Evolutionary conservation across 2,113 vertebrate species (phyloP).

Genomic region (Gavia stellata): DNA sequence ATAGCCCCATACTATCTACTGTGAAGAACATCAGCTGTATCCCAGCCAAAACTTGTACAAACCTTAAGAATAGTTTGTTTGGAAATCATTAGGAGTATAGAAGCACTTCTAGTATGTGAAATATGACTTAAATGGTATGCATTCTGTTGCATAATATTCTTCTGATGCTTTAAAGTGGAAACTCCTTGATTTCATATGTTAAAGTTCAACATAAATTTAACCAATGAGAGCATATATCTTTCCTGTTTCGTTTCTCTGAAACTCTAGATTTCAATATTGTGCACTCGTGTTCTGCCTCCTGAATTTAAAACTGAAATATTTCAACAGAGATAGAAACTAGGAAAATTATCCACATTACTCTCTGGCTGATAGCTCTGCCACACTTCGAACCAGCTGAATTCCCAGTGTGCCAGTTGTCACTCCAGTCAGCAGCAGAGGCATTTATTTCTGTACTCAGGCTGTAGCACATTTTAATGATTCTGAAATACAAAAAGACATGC

Average conservation of each 20-base stretch:
- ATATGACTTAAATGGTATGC: neutral
- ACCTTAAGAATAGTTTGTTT: neutral
- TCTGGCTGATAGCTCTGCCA: neutral
- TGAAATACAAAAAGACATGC: slow-evolving; percentile 20
- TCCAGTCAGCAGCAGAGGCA: neutral
- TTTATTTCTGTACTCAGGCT: slow-evolving; percentile 7
- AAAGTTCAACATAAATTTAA: neutral
- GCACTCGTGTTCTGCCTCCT: neutral
- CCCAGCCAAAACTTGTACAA: neutral
- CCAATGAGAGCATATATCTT: neutral
- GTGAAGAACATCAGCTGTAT: neutral
- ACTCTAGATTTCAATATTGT: neutral
- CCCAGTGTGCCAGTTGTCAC: slow-evolving; percentile 16
- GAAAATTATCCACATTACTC: neutral
- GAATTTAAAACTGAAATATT: slow-evolving; percentile 9
- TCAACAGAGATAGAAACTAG: neutral
- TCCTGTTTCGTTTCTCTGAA: neutral
- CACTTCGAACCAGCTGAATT: neutral
- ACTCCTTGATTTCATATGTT: neutral
- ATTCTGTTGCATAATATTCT: neutral
- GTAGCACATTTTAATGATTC: slow-evolving; percentile 9
- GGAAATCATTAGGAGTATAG: neutral
- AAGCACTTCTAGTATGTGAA: neutral
- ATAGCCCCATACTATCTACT: neutral
- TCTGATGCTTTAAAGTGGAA: neutral